These are phyloP conservation scores for Eilema depressum DNA, from an alignment of 2,888 invertebrate species.

Conservation along the genomic window DNA sequence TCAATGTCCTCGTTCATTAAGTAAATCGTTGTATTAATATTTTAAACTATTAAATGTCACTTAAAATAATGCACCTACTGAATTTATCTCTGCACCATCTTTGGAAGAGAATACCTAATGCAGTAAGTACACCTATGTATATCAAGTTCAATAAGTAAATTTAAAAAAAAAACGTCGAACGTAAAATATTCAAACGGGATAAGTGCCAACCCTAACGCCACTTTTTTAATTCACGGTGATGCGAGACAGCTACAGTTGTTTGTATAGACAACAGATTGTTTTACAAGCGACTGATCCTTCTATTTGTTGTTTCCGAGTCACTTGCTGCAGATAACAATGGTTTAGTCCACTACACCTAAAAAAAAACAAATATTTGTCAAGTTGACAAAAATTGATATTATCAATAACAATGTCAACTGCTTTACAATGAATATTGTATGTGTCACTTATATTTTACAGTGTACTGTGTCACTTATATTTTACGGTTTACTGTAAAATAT, in stretches of 20 bases:
- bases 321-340: constrained; percentile 26
- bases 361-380: constrained; percentile 14
- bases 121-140: too few relatives aligned
- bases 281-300: constrained; percentile 54
- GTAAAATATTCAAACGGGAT: neutral
- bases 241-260: constrained; percentile 64
- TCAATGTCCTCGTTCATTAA: too few relatives aligned
- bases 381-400: constrained; percentile 5
- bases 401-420: neutral
- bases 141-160: too few relatives aligned
- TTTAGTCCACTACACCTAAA: constrained; percentile 9
- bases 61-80: too few relatives aligned
- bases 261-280: constrained; percentile 75
- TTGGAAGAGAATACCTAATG: too few relatives aligned
- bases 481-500: too few relatives aligned
- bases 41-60: too few relatives aligned
- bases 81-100: too few relatives aligned
- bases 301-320: constrained; percentile 50
- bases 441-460: too few relatives aligned
- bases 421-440: neutral
- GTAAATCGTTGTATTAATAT: too few relatives aligned
- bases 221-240: constrained; percentile 58
- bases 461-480: too few relatives aligned
- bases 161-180: too few relatives aligned
- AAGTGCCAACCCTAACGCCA: constrained; percentile 61